These are phyloP conservation scores for Cromileptes altivelis DNA, from an alignment of 2,113 vertebrate genomes.

Conservation along the genomic window DNA sequence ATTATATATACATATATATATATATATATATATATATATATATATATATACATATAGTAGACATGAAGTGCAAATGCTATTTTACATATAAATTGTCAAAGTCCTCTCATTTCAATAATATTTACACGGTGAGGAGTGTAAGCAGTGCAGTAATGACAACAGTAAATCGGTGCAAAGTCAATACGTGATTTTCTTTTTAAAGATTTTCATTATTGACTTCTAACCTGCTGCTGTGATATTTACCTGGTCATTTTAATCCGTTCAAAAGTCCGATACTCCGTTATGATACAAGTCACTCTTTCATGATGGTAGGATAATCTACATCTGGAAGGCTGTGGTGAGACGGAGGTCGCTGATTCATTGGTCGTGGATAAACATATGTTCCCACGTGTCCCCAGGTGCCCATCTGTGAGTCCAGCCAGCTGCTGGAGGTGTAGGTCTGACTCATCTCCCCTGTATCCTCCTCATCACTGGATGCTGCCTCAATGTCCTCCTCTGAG, in stretches of 20 bases:
- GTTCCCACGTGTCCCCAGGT: neutral
- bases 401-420: constrained; percentile 65
- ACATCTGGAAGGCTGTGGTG: neutral
- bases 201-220: neutral
- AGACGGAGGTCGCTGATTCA: neutral
- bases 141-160: neutral
- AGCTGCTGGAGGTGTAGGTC: constrained; percentile 65
- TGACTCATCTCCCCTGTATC: constrained; percentile 62
- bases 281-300: neutral
- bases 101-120: neutral
- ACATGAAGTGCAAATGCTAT: neutral
- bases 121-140: neutral
- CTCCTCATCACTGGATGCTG: constrained; percentile 84
- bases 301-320: neutral
- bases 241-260: neutral
- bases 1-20: neutral
- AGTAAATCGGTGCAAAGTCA: neutral
- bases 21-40: neutral
- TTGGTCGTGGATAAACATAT: constrained; percentile 28
- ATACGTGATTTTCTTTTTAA: neutral
- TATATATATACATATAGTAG: too few species aligned
- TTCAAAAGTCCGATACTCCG: neutral
- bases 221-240: neutral
- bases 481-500: constrained; percentile 22
- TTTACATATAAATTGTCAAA: neutral